These are phyloP conservation scores for Luperina testacea DNA, from an alignment of 2,888 invertebrate species.

Conservation along the genomic window DNA sequence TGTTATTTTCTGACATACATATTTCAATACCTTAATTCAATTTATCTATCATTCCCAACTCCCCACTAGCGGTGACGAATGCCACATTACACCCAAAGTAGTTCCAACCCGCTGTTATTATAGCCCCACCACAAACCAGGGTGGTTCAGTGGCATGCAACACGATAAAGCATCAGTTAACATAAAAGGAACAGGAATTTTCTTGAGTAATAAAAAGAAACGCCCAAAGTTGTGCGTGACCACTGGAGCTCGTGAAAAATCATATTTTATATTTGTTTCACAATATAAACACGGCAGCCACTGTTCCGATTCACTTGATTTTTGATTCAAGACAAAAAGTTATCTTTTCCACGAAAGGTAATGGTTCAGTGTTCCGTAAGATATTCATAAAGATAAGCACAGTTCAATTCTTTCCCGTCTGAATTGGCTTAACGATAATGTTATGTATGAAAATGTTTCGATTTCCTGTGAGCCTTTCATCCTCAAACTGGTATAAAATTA, in stretches of 20 bases:
- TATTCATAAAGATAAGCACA: conserved; percentile 50
- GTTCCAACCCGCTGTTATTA: conserved; percentile 67
- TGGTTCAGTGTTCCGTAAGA: conserved; percentile 35
- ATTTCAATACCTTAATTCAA: background rate
- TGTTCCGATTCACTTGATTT: conserved; percentile 54
- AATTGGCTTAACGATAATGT: conserved; percentile 19
- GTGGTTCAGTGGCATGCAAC: conserved; percentile 82
- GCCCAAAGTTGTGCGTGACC: conserved; percentile 83
- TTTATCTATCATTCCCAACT: background rate
- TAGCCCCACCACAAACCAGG: conserved; percentile 74
- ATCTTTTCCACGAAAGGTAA: conserved; percentile 50
- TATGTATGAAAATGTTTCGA: conserved; percentile 1
- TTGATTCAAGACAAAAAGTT: conserved; percentile 55
- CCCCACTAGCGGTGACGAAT: conserved; percentile 1
- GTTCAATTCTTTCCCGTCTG: conserved; percentile 25
- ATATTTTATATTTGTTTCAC: conserved; percentile 82
- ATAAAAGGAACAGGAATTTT: conserved; percentile 84
- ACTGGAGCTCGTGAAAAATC: conserved; percentile 79
- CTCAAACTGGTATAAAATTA: background rate
- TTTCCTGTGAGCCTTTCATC: background rate
- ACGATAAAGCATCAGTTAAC: conserved; percentile 85
- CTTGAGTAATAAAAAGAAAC: conserved; percentile 83
- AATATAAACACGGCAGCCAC: conserved; percentile 63
- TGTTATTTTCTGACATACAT: too few species aligned
- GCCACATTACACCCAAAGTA: conserved; percentile 42